Evolutionary conservation across 2,888 invertebrate species (phyloP).

Genomic region (Nemapogon koenigi): DNA sequence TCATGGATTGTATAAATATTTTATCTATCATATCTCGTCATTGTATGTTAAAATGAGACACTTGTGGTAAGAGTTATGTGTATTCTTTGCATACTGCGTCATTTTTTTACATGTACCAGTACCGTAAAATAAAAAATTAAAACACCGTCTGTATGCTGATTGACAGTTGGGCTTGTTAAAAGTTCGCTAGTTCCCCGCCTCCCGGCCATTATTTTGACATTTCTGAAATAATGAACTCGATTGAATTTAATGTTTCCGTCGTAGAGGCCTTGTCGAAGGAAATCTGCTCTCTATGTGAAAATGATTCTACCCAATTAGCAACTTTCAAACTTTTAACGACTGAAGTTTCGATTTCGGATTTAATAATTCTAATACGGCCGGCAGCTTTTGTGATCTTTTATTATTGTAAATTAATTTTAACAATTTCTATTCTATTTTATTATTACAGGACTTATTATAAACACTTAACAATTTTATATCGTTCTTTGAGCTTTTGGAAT

Average conservation of each 20-base stretch:
- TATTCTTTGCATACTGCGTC: neutral
- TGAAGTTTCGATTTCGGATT: constrained; percentile 18
- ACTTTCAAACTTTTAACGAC: constrained; percentile 27
- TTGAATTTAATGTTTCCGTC: constrained; percentile 8
- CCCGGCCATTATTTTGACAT: constrained; percentile 19
- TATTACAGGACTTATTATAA: too few species aligned
- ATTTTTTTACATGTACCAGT: too few species aligned
- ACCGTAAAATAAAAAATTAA: constrained; percentile 14
- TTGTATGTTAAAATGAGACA: too few species aligned
- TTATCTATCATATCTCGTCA: too few species aligned
- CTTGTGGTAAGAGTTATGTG: neutral
- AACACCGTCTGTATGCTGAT: constrained; percentile 21
- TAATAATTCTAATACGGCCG: constrained; percentile 1
- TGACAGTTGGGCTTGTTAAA: constrained; percentile 36
- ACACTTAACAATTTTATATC: too few species aligned
- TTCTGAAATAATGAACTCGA: constrained; percentile 8
- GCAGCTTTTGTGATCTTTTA: too few species aligned
- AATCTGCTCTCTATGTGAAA: constrained; percentile 16
- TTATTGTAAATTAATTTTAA: too few species aligned
- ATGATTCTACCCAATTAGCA: constrained; percentile 24
- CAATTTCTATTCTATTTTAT: too few species aligned
- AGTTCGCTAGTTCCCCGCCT: constrained; percentile 25
- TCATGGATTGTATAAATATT: too few species aligned
- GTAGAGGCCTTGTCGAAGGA: constrained; percentile 2
- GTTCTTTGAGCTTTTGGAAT: too few species aligned